phyloP scores from a whole-genome alignment of 2,888 invertebrate species.

The Meliscaeva auricollis region DNA sequence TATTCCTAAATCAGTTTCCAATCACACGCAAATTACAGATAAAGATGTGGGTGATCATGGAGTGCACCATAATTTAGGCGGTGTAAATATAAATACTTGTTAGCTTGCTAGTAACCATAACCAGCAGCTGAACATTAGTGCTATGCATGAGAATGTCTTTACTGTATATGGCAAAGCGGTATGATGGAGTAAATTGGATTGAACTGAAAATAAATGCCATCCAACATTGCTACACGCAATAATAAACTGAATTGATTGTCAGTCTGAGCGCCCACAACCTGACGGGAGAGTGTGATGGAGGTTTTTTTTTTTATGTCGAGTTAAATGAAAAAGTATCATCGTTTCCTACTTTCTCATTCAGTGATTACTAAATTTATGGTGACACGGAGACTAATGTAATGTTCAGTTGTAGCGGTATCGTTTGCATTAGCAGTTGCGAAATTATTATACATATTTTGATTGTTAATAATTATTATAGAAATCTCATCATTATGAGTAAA shows the following conservation, averaged over 20 bases:
- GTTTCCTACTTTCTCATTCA: neutral
- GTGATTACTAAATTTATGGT: neutral
- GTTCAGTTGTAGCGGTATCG: neutral
- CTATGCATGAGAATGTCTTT: constrained; percentile 4
- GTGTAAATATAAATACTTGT: constrained; percentile 12
- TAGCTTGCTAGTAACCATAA: neutral
- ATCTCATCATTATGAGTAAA: too few species aligned
- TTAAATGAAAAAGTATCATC: constrained; percentile 4
- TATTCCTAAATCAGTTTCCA: constrained; percentile 6
- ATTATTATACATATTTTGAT: neutral
- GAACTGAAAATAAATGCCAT: constrained; percentile 5
- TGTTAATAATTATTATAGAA: too few species aligned
- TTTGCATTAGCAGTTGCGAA: neutral
- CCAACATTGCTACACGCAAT: constrained; percentile 2
- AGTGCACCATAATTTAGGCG: constrained; percentile 13
- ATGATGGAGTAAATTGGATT: neutral
- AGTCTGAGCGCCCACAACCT: constrained; percentile 2
- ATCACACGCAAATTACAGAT: constrained; percentile 18
- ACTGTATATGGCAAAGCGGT: neutral
- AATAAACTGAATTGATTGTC: constrained; percentile 10
- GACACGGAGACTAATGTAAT: neutral
- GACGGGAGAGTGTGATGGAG: neutral
- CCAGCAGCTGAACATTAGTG: neutral
- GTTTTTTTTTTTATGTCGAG: neutral
- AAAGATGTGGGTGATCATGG: constrained; percentile 14